phyloP scores from a whole-genome alignment of 2,888 invertebrate genomes.

The Conops quadrifasciatus region DNA sequence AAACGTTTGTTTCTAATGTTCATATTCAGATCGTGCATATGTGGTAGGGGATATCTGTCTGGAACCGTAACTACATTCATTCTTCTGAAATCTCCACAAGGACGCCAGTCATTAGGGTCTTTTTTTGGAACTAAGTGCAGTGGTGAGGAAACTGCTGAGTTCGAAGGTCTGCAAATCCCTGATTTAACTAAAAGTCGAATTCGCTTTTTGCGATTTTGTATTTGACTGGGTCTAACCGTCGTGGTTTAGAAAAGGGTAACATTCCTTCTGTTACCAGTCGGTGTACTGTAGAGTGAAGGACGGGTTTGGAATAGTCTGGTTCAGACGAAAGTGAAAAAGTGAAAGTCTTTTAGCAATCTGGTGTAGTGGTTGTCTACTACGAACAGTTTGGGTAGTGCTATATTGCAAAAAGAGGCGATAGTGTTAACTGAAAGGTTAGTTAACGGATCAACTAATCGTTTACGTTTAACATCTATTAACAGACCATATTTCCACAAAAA shows the following conservation, averaged over 20 bases:
- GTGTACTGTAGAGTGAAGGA: slow-evolving; percentile 29
- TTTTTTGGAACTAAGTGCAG: slow-evolving; percentile 25
- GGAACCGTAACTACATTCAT: slow-evolving; percentile 8
- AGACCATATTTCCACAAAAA: slow-evolving; percentile 13
- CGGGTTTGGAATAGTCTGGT: slow-evolving; percentile 9
- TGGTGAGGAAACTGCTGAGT: slow-evolving; percentile 10
- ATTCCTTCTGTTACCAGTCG: slow-evolving; percentile 19
- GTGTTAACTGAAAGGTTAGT: slow-evolving; percentile 15
- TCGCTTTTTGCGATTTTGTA: not conserved
- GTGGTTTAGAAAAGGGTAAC: too few species aligned
- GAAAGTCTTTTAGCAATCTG: slow-evolving; percentile 15
- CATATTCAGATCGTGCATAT: slow-evolving; percentile 19
- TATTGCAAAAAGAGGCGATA: not conserved
- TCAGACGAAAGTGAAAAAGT: not conserved
- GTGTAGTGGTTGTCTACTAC: slow-evolving; percentile 12
- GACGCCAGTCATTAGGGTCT: slow-evolving; percentile 31
- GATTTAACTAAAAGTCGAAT: slow-evolving; percentile 14
- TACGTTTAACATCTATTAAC: not conserved
- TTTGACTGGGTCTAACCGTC: not conserved
- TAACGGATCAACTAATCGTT: not conserved
- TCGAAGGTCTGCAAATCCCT: slow-evolving; percentile 10
- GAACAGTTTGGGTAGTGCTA: slow-evolving; percentile 18
- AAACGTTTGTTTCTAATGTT: not conserved
- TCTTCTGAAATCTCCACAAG: slow-evolving; percentile 20
- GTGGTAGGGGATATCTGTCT: slow-evolving; percentile 12